These are phyloP conservation scores for Eutrigla gurnardus DNA, from an alignment of 2,797 vertebrate genomes.

Conservation along the genomic window DNA sequence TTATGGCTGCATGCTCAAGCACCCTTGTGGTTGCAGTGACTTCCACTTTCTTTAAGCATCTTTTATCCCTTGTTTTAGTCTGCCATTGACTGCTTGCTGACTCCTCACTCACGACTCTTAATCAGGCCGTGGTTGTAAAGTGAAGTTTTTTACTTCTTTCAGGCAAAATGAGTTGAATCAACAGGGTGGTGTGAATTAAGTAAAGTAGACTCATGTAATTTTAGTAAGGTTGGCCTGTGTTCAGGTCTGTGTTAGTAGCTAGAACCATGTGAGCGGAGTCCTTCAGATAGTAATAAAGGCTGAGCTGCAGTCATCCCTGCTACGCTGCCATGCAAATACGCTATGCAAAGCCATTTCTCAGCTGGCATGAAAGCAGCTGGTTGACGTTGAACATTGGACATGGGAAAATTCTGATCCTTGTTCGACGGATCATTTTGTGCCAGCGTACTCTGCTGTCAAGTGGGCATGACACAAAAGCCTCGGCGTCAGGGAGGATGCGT, in stretches of 20 bases:
- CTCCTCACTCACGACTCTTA: too few species aligned
- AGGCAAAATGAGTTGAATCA: too few species aligned
- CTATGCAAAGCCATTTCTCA: slow-evolving; percentile 77
- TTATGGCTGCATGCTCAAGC: too few species aligned
- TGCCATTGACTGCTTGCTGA: too few species aligned
- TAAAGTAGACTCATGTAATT: too few species aligned
- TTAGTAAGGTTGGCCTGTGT: background rate
- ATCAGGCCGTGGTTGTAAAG: too few species aligned
- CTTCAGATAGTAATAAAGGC: background rate
- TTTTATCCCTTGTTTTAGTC: too few species aligned
- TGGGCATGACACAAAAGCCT: slow-evolving; percentile 42
- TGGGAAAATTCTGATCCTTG: background rate
- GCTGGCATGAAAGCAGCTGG: slow-evolving; percentile 19
- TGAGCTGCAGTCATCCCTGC: slow-evolving; percentile 16
- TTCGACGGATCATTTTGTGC: slow-evolving; percentile 12
- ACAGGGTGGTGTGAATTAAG: too few species aligned
- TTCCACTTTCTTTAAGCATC: too few species aligned
- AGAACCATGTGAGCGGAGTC: slow-evolving; percentile 5
- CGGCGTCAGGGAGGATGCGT: slow-evolving; percentile 5
- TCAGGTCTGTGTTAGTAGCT: slow-evolving; percentile 2
- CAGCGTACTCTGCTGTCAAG: slow-evolving; percentile 7
- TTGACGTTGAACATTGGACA: background rate
- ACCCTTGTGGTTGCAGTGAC: too few species aligned
- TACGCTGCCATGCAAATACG: slow-evolving; percentile 73
- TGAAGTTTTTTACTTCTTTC: too few species aligned